A percentile compares a stretch with the other conserved stretches of the same genome.
Evolutionary conservation across 2,888 invertebrate species (phyloP).

Genomic region (Aphodius granarius): DNA sequence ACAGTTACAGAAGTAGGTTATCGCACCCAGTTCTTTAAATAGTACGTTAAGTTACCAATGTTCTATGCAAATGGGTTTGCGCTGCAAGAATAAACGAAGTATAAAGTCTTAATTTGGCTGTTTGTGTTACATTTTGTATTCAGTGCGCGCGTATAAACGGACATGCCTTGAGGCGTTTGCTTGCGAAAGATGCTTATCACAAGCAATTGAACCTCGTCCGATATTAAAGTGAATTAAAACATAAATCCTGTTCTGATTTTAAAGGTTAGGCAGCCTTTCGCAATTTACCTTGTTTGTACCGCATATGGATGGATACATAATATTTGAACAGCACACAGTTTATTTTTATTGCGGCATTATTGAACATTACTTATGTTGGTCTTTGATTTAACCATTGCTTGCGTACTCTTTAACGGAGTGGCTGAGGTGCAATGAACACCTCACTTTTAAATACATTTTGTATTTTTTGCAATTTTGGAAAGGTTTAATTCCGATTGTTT

Average conservation of each 20-base stretch:
- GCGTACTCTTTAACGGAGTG: no score
- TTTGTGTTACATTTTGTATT: not conserved
- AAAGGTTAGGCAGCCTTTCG: slow-evolving; percentile 20
- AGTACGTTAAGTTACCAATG: not conserved
- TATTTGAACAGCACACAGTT: not conserved
- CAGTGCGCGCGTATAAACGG: not conserved
- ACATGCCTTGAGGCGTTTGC: not conserved
- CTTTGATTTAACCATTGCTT: no score
- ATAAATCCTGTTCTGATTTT: slow-evolving; percentile 18
- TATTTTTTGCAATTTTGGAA: no score
- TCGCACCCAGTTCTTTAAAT: not conserved
- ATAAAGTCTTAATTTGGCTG: not conserved
- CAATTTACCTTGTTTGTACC: slow-evolving; percentile 21
- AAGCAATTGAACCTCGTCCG: not conserved
- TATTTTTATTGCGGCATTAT: no score
- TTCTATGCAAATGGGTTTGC: not conserved
- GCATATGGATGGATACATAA: slow-evolving; percentile 6
- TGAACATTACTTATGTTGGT: no score
- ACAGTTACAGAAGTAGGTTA: not conserved
- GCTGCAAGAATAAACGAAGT: not conserved
- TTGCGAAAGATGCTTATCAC: slow-evolving; percentile 10
- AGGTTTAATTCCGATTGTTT: no score
- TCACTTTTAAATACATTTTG: no score
- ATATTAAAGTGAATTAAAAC: slow-evolving; percentile 6
- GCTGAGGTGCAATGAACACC: no score